phyloP scores from a whole-genome alignment of 2,888 invertebrate genomes.

The Cosmia pyralina region DNA sequence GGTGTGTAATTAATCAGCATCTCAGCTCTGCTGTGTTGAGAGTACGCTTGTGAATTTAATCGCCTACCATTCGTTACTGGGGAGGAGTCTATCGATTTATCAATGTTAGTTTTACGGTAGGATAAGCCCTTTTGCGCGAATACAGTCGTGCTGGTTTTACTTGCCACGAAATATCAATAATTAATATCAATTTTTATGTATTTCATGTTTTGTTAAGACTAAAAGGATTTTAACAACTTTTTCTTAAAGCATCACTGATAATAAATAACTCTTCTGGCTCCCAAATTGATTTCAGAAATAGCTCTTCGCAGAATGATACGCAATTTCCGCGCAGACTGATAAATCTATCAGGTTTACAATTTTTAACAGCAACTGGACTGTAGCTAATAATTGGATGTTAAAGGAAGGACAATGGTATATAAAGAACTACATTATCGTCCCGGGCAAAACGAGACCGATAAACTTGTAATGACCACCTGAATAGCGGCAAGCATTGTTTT shows the following conservation, averaged over 20 bases:
- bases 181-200: constrained; percentile 49
- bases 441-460: constrained; percentile 58
- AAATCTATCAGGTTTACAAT: constrained; percentile 6
- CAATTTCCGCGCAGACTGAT: background rate
- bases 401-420: constrained; percentile 47
- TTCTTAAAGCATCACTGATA: constrained; percentile 4
- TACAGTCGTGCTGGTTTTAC: constrained; percentile 26
- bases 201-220: constrained; percentile 18
- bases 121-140: constrained; percentile 45
- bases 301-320: background rate
- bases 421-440: constrained; percentile 37
- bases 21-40: constrained; percentile 61
- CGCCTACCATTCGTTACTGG: constrained; percentile 54
- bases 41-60: constrained; percentile 62
- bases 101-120: constrained; percentile 49
- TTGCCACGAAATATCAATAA: constrained; percentile 56
- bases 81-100: constrained; percentile 57
- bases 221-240: constrained; percentile 21
- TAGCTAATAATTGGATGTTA: constrained; percentile 15
- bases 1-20: constrained; percentile 69
- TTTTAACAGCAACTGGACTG: constrained; percentile 9
- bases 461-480: constrained; percentile 67
- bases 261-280: background rate
- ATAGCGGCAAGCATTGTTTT: constrained; percentile 64
- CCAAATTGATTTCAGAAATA: background rate